Percentiles rank a stretch among this genome's conserved stretches.
Evolutionary conservation across 2,113 vertebrate genomes (phyloP).

Genomic region (Cnemophilus loriae): DNA sequence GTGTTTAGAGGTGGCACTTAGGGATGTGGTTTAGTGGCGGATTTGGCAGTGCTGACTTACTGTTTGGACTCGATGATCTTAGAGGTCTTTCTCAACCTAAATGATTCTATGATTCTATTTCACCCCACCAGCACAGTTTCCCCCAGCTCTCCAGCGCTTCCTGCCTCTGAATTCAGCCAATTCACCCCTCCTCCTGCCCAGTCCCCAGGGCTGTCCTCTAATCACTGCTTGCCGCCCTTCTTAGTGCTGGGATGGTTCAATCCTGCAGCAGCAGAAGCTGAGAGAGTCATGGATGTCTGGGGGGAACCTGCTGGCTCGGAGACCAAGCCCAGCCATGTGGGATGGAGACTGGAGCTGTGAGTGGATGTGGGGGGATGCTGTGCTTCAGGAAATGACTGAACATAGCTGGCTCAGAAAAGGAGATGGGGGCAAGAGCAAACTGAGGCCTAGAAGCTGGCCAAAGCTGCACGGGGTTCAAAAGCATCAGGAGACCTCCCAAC

Average conservation of each 20-base stretch:
- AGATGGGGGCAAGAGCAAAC: not conserved
- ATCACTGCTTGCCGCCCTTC: not conserved
- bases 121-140: not conserved
- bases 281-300: not conserved
- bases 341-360: not conserved
- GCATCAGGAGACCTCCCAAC: not conserved
- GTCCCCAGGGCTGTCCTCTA: not conserved
- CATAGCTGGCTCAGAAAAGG: not conserved
- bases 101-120: not conserved
- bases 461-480: accelerated
- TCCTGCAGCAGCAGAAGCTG: not conserved
- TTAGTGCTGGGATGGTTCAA: not conserved
- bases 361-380: not conserved
- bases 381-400: not conserved
- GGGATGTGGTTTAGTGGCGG: not conserved
- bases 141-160: too few species aligned
- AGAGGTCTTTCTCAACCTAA: not conserved
- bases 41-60: not conserved
- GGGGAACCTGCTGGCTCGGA: not conserved
- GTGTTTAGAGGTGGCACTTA: too few species aligned
- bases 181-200: not conserved
- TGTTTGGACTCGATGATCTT: not conserved
- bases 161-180: not conserved
- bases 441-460: not conserved
- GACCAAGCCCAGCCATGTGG: not conserved